Evolutionary conservation across 2,113 vertebrate species (phyloP).

Genomic region (Bos javanicus): DNA sequence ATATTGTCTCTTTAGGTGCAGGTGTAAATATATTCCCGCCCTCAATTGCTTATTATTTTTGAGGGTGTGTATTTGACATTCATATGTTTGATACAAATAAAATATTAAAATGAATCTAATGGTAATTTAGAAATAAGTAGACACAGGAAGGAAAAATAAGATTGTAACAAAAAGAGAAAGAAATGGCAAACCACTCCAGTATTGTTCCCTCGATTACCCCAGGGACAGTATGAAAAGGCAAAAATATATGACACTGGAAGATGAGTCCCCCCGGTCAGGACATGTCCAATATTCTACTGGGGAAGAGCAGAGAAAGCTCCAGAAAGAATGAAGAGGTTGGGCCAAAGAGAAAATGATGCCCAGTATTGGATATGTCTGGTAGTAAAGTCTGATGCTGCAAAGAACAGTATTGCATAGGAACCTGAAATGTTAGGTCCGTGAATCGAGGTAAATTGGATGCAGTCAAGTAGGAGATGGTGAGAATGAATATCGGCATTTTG

Average conservation of each 20-base stretch:
- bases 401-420: neutral
- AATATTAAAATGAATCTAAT: neutral
- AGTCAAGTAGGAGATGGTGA: neutral
- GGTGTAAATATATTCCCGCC: neutral
- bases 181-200: neutral
- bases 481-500: neutral
- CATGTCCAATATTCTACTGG: neutral
- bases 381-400: neutral
- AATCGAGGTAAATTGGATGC: neutral
- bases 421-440: neutral
- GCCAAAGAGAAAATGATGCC: neutral
- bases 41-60: neutral
- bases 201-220: neutral
- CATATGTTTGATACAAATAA: neutral
- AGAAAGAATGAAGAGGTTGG: neutral
- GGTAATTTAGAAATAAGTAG: constrained; percentile 1
- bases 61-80: neutral
- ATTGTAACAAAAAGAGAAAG: neutral
- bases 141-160: neutral
- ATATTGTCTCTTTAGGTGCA: neutral
- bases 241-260: neutral
- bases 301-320: neutral
- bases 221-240: neutral
- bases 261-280: neutral
- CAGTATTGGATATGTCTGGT: neutral